phyloP scores from a whole-genome alignment of 2,888 invertebrate genomes.

The Aphodius sticticus region DNA sequence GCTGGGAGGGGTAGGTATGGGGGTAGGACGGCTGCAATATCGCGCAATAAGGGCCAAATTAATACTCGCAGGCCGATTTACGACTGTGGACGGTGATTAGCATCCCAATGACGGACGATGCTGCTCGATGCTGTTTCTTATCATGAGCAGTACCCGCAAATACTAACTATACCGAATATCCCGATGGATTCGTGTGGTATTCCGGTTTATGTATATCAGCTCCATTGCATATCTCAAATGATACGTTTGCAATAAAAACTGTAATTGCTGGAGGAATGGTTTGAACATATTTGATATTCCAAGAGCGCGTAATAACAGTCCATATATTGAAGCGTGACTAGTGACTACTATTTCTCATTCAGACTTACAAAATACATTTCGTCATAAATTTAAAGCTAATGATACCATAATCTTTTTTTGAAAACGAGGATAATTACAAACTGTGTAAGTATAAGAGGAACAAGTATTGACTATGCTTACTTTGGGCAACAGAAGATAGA shows the following conservation, averaged over 20 bases:
- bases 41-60: slow-evolving; percentile 34
- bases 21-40: slow-evolving; percentile 10
- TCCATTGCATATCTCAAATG: background rate
- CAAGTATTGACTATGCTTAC: no score
- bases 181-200: slow-evolving; percentile 10
- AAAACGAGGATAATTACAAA: no score
- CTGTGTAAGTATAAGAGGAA: no score
- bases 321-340: no score
- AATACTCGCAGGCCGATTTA: slow-evolving; percentile 29
- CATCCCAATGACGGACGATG: slow-evolving; percentile 14
- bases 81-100: slow-evolving; percentile 22
- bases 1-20: background rate
- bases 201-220: background rate
- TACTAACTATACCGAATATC: slow-evolving; percentile 11
- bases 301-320: no score
- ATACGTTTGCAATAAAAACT: background rate
- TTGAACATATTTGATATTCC: no score
- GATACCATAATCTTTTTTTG: no score
- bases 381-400: no score
- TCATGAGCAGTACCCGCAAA: slow-evolving; percentile 19
- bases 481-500: no score
- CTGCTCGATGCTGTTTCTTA: slow-evolving; percentile 21
- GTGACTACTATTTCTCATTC: no score
- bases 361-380: no score
- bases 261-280: background rate